Base-by-base conservation (phyloP, 2,113 vertebrate species). In the Arenaria interpres region DNA sequence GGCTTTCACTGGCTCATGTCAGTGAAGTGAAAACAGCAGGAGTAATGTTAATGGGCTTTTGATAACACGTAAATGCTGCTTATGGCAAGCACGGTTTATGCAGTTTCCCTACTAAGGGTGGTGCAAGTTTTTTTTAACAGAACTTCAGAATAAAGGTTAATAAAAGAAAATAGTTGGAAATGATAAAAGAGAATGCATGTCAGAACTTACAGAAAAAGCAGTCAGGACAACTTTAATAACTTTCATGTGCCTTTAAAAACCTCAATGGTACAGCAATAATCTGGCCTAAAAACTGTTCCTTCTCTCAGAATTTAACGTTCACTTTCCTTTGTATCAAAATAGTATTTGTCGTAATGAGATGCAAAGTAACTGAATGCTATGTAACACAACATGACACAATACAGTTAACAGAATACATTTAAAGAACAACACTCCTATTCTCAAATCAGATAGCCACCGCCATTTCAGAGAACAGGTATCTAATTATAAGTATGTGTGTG, bases 391-490 rank as follows among this genome's bases (percentile, higher is more conserved):
- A 91, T 68, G 89, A 90, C 81, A 93, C 80, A 64, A 90, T 92
- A 37, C 15, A 97, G 89, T 95, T 93, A 96, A 96, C 92, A 97
- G 67, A 90, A 97, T 63, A 54, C 76, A 87, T 96, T 96, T 96
- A 92, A 97, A 96, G 86, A 90, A 35, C 56, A 97, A 87, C 76
- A 75, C 45, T 72, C 51, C 83, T 23, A 75, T 94, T 91, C 96
- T 97, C 85, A 94, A 96, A 97, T 85, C 85, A 85, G 64, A 80
- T 95, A 77, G 88, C 78, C 89, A 71, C 60, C 6, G 1, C 92
- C 81, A 90, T 96, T 95, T 87, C 63, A 91, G 85, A 94, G 92
- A 96, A 97, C 93, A 96, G 79, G 91, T 96, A 90, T 93, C 88
- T 89, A 94, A 93, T 97, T 95, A 94, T 86, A 95, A 91, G 66